phyloP scores from a whole-genome alignment of 2,113 vertebrate genomes.

The Nannospalax galili region DNA sequence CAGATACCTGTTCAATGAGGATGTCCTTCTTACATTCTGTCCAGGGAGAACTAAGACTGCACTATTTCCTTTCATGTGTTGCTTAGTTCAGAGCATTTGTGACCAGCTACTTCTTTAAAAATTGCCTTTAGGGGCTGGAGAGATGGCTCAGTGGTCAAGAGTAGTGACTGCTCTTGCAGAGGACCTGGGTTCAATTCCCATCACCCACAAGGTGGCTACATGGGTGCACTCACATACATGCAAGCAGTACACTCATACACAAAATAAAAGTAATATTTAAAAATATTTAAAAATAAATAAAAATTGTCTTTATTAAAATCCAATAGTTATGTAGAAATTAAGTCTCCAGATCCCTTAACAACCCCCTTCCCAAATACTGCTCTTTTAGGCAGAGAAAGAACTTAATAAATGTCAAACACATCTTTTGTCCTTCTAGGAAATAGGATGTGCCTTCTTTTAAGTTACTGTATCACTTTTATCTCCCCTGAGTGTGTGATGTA shows the following conservation, averaged over 20 bases:
- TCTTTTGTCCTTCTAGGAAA: neutral
- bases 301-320: neutral
- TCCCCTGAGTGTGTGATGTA: neutral
- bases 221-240: too few relatives aligned
- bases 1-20: neutral
- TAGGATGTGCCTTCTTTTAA: neutral
- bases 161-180: too few relatives aligned
- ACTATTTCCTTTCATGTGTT: neutral
- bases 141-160: too few relatives aligned
- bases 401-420: neutral
- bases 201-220: too few relatives aligned
- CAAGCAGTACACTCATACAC: too few relatives aligned
- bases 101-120: conserved; percentile 8
- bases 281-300: too few relatives aligned
- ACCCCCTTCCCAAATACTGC: neutral
- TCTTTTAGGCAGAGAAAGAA: neutral
- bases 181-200: too few relatives aligned
- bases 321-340: neutral
- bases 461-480: neutral
- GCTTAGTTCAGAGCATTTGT: neutral
- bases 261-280: too few relatives aligned
- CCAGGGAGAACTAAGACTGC: neutral
- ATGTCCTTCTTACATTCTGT: neutral
- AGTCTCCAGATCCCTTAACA: neutral
- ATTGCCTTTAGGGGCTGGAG: neutral